Evolutionary conservation across 2,113 vertebrate genomes (phyloP).

Genomic region (Marmota flaviventris): DNA sequence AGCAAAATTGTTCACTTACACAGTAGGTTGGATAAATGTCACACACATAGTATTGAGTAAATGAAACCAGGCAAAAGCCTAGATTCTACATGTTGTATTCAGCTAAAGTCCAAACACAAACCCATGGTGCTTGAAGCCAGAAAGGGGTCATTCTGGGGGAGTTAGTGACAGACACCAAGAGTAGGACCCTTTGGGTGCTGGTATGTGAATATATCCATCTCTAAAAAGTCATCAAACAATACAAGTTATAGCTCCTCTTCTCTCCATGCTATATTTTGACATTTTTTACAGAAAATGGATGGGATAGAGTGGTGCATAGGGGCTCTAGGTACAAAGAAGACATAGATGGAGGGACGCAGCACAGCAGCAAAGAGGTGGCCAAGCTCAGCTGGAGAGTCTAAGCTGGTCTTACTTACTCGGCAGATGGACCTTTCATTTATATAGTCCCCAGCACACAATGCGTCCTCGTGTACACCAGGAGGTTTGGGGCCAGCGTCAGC

Average conservation of each 20-base stretch:
- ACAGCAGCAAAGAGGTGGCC: not conserved
- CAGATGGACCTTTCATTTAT: not conserved
- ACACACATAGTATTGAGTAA: not conserved
- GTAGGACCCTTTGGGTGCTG: not conserved
- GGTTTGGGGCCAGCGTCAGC: not conserved
- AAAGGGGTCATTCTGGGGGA: too few relatives aligned
- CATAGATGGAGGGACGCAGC: not conserved
- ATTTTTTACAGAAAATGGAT: not conserved
- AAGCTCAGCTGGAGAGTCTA: accelerated
- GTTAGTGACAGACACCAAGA: not conserved
- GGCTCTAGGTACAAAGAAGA: not conserved
- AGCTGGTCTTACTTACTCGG: constrained; percentile 44
- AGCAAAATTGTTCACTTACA: not conserved
- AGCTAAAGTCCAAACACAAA: not conserved
- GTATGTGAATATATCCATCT: not conserved
- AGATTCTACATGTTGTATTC: not conserved
- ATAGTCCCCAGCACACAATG: constrained; percentile 9
- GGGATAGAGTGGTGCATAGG: too few relatives aligned
- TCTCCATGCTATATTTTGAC: not conserved
- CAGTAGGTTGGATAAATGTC: too few relatives aligned
- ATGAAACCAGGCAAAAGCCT: not conserved
- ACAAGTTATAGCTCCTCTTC: not conserved
- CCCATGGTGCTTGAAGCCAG: not conserved
- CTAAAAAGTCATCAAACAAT: not conserved
- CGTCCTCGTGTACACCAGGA: not conserved